Conservation (phyloP, 2,888 invertebrate species). For the Villa cingulata region DNA sequence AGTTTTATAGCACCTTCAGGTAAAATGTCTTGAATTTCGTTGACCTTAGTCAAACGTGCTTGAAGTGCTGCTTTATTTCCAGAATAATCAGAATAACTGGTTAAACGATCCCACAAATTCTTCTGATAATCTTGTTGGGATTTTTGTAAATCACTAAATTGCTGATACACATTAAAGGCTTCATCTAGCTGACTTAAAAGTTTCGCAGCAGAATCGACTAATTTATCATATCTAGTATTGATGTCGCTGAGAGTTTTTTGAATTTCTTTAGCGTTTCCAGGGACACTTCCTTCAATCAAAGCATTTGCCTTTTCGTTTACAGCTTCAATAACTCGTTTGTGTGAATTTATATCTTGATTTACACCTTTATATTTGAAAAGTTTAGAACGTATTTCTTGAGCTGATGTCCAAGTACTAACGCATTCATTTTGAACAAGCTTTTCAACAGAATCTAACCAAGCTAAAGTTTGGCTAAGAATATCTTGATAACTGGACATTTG, state of each 20-base stretch:
- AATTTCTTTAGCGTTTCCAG: slow-evolving; percentile 40
- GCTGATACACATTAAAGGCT: slow-evolving; percentile 66
- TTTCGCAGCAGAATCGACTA: slow-evolving; percentile 51
- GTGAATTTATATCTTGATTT: slow-evolving; percentile 78
- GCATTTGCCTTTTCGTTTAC: slow-evolving; percentile 77
- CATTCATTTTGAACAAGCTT: slow-evolving; percentile 58
- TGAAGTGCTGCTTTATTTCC: slow-evolving; percentile 80
- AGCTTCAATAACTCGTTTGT: slow-evolving; percentile 81
- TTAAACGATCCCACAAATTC: slow-evolving; percentile 76
- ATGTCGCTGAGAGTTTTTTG: slow-evolving; percentile 57
- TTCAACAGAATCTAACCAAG: slow-evolving; percentile 80
- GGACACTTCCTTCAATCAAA: slow-evolving; percentile 41
- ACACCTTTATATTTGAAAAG: slow-evolving; percentile 72
- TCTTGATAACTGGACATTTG: slow-evolving; percentile 81
- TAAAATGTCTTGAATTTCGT: slow-evolving; percentile 63
- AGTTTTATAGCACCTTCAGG: slow-evolving; percentile 67
- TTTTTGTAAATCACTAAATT: slow-evolving; percentile 74
- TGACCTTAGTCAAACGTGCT: slow-evolving; percentile 62
- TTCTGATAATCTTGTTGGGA: slow-evolving; percentile 82
- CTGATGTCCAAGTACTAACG: slow-evolving; percentile 56
- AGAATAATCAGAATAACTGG: slow-evolving; percentile 68
- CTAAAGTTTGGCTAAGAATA: slow-evolving; percentile 61
- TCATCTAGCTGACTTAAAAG: slow-evolving; percentile 61
- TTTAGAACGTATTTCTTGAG: slow-evolving; percentile 74
- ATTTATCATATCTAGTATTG: slow-evolving; percentile 58